Evolutionary conservation across 30 jellyfish, hydroid and myxozoan species (phyloP), one percentile per base, ranked within the genome.

Genomic region (Turritopsis rubra): DNA sequence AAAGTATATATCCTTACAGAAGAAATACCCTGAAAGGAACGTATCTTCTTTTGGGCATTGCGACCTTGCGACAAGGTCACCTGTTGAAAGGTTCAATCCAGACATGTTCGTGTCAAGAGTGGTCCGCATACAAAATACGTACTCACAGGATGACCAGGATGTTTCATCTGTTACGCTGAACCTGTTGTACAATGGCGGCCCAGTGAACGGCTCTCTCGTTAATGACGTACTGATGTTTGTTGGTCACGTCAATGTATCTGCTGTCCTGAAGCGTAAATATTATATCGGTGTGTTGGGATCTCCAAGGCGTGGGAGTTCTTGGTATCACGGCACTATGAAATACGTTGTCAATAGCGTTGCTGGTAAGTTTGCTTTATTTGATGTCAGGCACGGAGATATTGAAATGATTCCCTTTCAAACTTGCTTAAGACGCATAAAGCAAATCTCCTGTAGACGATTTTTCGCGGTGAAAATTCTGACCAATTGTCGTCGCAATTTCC

Each of bases 321-420:
- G 88, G 88, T 71, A 82, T 28, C 21, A 29, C 13, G 65, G 81
- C 4, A 26, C 52, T 28, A 25, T 82, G 88, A 78, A 78, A 52
- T 28, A 29, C 83, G 52, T 82, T 23, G 52, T 72, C 7, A 26
- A 21, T 24, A 73, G 74, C 23, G 1, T 52, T 26, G 41, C 74
- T 5, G 52, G 88, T 82, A 66, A 65, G 88, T 20, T 1, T 1
- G 26, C 1, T 74, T 30, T 74, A 13, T 74, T 74, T 29, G 28
- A 68, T 41, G 13, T 41, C 60, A 3, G 60, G 13, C 13, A 13
- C 60, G 60, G 9, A 41, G 60, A 13, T n/a, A n/a, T n/a, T n/a
- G n/a, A n/a, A n/a, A n/a, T n/a, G n/a, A n/a, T n/a, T n/a, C n/a
- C n/a, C n/a, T n/a, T n/a, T n/a, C n/a, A n/a, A n/a, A n/a, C n/a